Evolutionary conservation across 1,140 invertebrate species (phyloP), one percentile per base, ranked within the genome.

Genomic region (Harlomillsia oculata): DNA sequence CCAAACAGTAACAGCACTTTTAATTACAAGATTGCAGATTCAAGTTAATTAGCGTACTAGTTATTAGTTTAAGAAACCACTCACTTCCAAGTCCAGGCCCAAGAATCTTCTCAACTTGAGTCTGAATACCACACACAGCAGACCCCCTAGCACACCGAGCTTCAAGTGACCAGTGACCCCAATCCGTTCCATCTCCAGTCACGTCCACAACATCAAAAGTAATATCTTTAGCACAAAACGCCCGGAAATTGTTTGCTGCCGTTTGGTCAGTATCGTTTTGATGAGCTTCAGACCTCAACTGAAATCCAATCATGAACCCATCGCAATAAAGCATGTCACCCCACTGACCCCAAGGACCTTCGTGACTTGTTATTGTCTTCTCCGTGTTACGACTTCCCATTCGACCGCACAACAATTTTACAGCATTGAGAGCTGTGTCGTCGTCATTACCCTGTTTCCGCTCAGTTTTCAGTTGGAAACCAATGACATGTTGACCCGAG

Each of bases 71-170:
- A n/a, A n/a, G n/a, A n/a, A n/a, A n/a, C n/a, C n/a, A n/a, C n/a
- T n/a, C n/a, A n/a, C n/a, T n/a, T n/a, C n/a, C n/a, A n/a, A n/a
- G n/a, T n/a, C n/a, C n/a, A n/a, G n/a, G n/a, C n/a, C n/a, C n/a
- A n/a, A n/a, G n/a, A n/a, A n/a, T n/a, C n/a, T n/a, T n/a, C n/a
- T 56, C 54, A 3, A 56, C 56, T 34, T 57, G 48, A 2, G 56
- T 57, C 25, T 57, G 56, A 43, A 57, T 8, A 18, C 45, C 56
- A 36, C 56, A 57, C 1, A 57, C 13, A 13, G 20, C 46, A n/a
- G 51, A 11, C 2, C 56, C 56, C 16, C 18, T n/a, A 2, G 28
- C 2, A n/a, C 56, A 57, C 16, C 25, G 36, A 16, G 43, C 28
- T 20, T 37, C n/a, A 9, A 40, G 48, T 1, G 56, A 51, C 25